phyloP scores from a whole-genome alignment of 2,113 vertebrate genomes.

The Phycodurus eques region DNA sequence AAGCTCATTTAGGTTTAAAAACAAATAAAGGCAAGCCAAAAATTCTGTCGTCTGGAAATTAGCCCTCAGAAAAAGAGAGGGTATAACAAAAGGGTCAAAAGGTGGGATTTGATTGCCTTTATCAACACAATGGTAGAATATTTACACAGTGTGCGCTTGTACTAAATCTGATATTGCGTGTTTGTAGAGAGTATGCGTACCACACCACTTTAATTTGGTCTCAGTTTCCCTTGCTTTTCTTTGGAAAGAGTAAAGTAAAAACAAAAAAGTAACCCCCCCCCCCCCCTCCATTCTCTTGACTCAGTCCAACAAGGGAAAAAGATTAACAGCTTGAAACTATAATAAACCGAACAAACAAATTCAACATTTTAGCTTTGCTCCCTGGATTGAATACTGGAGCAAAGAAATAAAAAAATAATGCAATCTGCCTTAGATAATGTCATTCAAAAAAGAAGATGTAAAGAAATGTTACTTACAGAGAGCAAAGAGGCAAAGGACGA shows the following conservation, averaged over 20 bases:
- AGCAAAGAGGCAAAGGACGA: slow-evolving; percentile 18
- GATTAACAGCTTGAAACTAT: no score
- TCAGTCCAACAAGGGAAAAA: no score
- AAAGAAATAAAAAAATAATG: background rate
- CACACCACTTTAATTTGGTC: no score
- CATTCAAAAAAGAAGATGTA: background rate
- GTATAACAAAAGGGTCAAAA: slow-evolving; percentile 4
- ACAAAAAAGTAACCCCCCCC: no score
- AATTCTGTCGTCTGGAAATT: background rate
- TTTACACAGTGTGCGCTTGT: slow-evolving; percentile 9
- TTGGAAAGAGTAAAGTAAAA: no score
- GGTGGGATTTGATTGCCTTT: slow-evolving; percentile 8
- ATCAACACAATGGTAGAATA: slow-evolving; percentile 13
- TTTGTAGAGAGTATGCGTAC: background rate
- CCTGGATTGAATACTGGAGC: background rate
- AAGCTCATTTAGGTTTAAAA: background rate
- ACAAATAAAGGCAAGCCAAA: slow-evolving; percentile 5
- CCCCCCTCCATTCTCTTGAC: no score
- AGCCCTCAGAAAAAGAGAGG: background rate
- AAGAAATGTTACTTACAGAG: slow-evolving; percentile 33
- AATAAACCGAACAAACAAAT: background rate
- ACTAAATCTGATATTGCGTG: background rate
- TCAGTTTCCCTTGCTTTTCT: no score
- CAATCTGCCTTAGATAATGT: background rate
- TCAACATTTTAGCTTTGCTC: no score